phyloP scores from a whole-genome alignment of 2,113 vertebrate genomes.

The Microtus montanus region DNA sequence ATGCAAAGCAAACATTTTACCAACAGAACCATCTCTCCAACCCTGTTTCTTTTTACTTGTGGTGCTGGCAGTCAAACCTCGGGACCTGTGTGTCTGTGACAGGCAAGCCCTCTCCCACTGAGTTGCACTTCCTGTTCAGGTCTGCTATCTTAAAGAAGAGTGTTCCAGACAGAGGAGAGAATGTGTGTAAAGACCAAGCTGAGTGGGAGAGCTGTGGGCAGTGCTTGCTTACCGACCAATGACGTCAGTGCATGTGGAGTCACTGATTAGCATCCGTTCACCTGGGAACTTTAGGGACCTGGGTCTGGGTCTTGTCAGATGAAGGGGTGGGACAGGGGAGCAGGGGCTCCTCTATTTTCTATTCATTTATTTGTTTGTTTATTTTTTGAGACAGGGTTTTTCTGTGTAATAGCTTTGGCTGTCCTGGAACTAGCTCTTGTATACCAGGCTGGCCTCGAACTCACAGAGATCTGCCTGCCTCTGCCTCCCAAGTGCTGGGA shows the following conservation, averaged over 20 bases:
- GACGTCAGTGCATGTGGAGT: background rate
- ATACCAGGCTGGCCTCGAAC: too few species aligned
- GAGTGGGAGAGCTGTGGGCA: background rate
- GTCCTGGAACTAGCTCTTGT: too few species aligned
- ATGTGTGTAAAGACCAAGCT: background rate
- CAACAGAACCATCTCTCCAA: background rate
- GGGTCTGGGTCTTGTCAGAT: background rate
- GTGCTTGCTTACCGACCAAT: background rate
- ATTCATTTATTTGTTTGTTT: too few species aligned
- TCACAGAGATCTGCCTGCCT: too few species aligned
- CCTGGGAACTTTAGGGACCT: background rate
- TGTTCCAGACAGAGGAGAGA: background rate
- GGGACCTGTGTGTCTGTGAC: too few species aligned
- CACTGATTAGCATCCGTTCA: background rate
- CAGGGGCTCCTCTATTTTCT: background rate
- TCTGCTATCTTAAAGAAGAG: background rate
- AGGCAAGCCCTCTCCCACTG: background rate
- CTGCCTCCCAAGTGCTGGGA: too few species aligned
- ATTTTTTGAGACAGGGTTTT: too few species aligned
- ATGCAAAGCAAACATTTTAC: background rate
- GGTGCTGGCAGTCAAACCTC: background rate
- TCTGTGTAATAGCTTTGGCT: too few species aligned
- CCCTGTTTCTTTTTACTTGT: background rate
- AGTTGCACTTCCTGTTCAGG: background rate
- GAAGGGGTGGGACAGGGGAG: background rate